Evolutionary conservation across 2,113 vertebrate species (phyloP).

Genomic region (Stictonetta naevosa): DNA sequence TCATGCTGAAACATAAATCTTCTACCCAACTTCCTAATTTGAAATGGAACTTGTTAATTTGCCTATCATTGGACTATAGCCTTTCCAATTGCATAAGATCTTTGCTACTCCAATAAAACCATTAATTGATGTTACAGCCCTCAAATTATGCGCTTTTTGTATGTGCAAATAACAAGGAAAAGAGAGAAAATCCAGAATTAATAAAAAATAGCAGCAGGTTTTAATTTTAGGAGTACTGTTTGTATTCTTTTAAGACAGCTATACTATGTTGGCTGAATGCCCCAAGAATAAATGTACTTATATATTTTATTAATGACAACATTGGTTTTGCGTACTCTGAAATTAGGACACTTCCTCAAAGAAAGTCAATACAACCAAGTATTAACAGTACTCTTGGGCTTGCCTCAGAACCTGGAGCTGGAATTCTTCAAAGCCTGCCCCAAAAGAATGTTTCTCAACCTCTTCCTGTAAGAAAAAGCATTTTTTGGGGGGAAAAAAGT

Average conservation of each 20-base stretch:
- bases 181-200: not conserved
- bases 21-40: not conserved
- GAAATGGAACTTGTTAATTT: not conserved
- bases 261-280: not conserved
- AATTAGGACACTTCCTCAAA: constrained; percentile 28
- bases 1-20: not conserved
- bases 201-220: constrained; percentile 6
- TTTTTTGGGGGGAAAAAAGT: not conserved
- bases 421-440: not conserved
- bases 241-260: not conserved
- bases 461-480: not conserved
- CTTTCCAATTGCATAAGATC: not conserved
- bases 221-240: not conserved
- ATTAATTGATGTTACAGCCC: not conserved
- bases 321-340: not conserved
- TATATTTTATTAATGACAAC: not conserved
- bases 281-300: not conserved
- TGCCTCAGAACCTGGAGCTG: not conserved
- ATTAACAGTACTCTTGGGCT: not conserved
- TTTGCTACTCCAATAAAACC: not conserved
- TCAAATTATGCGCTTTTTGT: not conserved
- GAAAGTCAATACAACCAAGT: not conserved
- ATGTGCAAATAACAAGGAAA: not conserved
- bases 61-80: not conserved
- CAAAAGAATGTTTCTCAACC: not conserved